phyloP scores from a whole-genome alignment of 1,140 invertebrate species.

The Listronotus bonariensis region DNA sequence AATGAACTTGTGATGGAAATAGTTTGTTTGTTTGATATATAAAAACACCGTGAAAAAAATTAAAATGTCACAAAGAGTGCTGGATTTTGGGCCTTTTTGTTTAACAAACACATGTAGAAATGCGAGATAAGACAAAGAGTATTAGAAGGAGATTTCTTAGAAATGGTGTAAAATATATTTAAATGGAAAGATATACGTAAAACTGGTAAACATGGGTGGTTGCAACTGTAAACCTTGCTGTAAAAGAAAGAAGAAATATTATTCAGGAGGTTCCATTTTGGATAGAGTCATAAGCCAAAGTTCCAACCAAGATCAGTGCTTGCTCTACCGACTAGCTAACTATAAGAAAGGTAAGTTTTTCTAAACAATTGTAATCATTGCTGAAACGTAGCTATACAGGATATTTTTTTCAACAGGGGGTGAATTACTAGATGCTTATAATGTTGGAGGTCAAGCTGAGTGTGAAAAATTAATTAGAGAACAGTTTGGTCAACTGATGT shows the following conservation, averaged over 20 bases:
- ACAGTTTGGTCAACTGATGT: constrained; percentile 88
- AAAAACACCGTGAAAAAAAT: too few species aligned
- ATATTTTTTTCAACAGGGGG: constrained; percentile 61
- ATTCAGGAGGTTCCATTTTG: constrained; percentile 74
- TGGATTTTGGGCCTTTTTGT: too few species aligned
- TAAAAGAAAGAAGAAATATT: constrained; percentile 51
- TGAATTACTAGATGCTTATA: constrained; percentile 84
- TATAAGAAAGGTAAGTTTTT: constrained; percentile 75
- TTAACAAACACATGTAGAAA: too few species aligned
- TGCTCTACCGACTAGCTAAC: constrained; percentile 84
- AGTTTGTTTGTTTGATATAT: too few species aligned
- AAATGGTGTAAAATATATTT: too few species aligned
- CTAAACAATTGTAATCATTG: neutral
- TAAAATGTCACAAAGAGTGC: too few species aligned
- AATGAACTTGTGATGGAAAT: too few species aligned
- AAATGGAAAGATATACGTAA: too few species aligned
- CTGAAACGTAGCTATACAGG: too few species aligned
- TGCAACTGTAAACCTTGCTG: constrained; percentile 57
- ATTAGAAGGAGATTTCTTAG: too few species aligned
- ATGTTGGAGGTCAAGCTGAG: constrained; percentile 74
- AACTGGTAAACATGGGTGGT: constrained; percentile 54
- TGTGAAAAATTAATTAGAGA: constrained; percentile 87
- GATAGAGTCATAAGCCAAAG: constrained; percentile 86
- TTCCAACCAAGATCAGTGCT: constrained; percentile 80
- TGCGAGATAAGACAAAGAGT: too few species aligned